Evolutionary conservation across 1,140 invertebrate genomes (phyloP), one percentile per base, ranked within the genome.

Genomic region (Anagrus nilaparvatae): DNA sequence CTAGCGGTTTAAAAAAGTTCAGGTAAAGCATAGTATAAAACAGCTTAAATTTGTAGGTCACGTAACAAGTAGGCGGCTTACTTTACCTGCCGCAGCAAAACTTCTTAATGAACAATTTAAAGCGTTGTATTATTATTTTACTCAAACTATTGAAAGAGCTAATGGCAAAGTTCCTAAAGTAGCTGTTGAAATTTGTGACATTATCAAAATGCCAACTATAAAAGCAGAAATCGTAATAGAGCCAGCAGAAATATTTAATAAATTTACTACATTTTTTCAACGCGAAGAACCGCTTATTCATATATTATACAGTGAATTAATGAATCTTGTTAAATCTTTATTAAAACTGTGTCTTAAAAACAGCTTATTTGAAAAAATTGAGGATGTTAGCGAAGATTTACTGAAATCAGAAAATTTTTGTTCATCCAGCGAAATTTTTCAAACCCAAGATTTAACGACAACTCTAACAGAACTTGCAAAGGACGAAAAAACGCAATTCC

Each of bases 1-100:
- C 36, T 30, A n/a, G n/a, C n/a, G n/a, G n/a, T n/a, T n/a, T n/a
- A n/a, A n/a, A n/a, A n/a, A n/a, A n/a, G n/a, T n/a, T n/a, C n/a
- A n/a, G n/a, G 47, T 49, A 29, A 48, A 55, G 40, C 54, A 32
- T 45, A 31, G 38, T 16, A 45, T 44, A 24, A n/a, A 46, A 10
- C 48, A 51, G 25, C 14, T n/a, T 12, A 7, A 6, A 6, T 27
- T 27, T 27, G 12, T 7, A 12, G 12, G 12, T 7, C 24, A 27
- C 24, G 24, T 27, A 7, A 7, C 24, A 27, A 27, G 24, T 12
- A 27, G 24, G 12, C 24, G 24, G 24, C 24, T 27, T 27, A 27
- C 24, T 7, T 12, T 27, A 27, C 6, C 24, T 27, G 24, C 6
- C 12, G 24, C 24, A 27, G 24, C 12, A 12, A 12, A 27, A 27